Conservation (phyloP, 2,113 vertebrate genomes). For the Andinoacara biseriatus region DNA sequence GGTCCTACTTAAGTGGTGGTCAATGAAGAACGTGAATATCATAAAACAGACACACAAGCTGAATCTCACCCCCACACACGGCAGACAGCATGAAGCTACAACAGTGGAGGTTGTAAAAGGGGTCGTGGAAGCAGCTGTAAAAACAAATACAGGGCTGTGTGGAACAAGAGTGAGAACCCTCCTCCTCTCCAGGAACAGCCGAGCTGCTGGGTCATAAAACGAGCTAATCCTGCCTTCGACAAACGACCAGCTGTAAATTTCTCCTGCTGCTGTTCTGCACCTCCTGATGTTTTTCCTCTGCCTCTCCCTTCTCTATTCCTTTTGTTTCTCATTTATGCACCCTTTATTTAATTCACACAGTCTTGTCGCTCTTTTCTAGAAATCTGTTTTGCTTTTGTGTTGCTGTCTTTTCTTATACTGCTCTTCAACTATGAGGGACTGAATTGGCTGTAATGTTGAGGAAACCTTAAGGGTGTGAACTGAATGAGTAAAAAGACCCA, state of each 20-base stretch:
- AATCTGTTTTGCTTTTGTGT: neutral
- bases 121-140: conserved; percentile 51
- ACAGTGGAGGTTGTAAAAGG: neutral
- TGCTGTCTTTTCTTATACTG: neutral
- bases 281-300: neutral
- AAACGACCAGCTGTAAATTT: conserved; percentile 28
- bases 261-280: neutral
- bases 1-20: neutral
- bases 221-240: neutral
- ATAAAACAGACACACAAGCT: neutral
- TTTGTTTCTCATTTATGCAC: neutral
- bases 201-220: conserved; percentile 34
- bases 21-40: neutral
- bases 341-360: neutral
- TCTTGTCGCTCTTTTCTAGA: neutral
- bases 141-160: conserved; percentile 33
- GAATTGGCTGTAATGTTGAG: neutral
- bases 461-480: too few relatives aligned
- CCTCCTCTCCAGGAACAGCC: conserved; percentile 10
- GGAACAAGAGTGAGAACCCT: conserved; percentile 8
- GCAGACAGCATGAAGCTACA: conserved; percentile 13
- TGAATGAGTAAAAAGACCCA: neutral
- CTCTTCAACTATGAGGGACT: neutral
- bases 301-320: neutral
- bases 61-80: neutral